phyloP scores from a whole-genome alignment of 2,797 vertebrate genomes.

The Salarias fasciatus region DNA sequence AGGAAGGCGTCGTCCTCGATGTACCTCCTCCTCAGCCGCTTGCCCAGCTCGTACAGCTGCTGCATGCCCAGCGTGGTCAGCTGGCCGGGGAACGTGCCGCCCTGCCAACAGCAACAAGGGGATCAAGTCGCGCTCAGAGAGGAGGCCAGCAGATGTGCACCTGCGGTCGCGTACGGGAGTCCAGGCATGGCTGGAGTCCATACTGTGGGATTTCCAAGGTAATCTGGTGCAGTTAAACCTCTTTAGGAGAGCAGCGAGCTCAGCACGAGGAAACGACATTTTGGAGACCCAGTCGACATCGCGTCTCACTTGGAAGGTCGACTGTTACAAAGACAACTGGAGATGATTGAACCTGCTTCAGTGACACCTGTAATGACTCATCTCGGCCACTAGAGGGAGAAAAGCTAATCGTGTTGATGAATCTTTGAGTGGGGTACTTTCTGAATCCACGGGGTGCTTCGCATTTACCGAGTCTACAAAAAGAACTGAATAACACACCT shows the following conservation, averaged over 20 bases:
- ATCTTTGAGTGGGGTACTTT: not conserved
- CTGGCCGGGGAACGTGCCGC: constrained; percentile 90
- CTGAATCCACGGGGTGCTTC: not conserved
- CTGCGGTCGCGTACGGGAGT: constrained; percentile 19
- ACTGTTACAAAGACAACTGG: constrained; percentile 16
- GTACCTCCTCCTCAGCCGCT: constrained; percentile 87
- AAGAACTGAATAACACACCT: not conserved
- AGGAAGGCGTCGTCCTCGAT: constrained; percentile 88
- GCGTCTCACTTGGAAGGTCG: constrained; percentile 5
- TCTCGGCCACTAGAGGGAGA: constrained; percentile 42
- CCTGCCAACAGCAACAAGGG: constrained; percentile 75
- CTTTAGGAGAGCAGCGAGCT: constrained; percentile 36
- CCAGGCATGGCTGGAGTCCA: constrained; percentile 40
- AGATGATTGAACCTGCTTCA: constrained; percentile 3
- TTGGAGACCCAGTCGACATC: constrained; percentile 18
- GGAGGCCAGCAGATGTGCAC: constrained; percentile 23
- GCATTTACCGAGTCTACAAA: not conserved
- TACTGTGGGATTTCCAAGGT: constrained; percentile 42
- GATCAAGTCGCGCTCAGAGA: constrained; percentile 14
- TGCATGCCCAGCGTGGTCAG: constrained; percentile 94
- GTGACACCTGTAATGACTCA: constrained; percentile 7
- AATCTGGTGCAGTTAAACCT: constrained; percentile 48
- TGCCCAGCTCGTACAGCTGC: constrained; percentile 92
- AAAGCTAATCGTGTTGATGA: not conserved
- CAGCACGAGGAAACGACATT: constrained; percentile 32